Percentiles rank a stretch among this genome's conserved stretches.
Conservation (phyloP, 2,888 invertebrate genomes). For the Brachyptera putata region DNA sequence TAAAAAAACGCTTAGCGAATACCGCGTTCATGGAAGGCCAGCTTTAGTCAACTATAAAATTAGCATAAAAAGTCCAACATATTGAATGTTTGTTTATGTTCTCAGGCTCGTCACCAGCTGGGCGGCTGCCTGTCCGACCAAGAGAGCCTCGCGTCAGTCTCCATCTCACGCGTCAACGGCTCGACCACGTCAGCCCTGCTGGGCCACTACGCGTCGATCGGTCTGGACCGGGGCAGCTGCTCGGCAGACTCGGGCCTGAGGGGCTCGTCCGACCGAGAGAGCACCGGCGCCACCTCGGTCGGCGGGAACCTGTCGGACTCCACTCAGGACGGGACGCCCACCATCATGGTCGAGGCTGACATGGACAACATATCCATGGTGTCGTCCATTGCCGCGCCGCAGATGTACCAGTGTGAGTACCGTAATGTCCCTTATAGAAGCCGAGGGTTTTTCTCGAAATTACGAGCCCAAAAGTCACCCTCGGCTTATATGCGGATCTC, state of each 20-base stretch:
- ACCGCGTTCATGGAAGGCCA: no score
- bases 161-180: constrained; percentile 54
- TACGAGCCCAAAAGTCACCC: no score
- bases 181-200: constrained; percentile 31
- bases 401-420: constrained; percentile 69
- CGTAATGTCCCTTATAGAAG: no score
- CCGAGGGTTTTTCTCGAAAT: no score
- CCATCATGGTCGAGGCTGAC: constrained; percentile 45
- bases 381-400: constrained; percentile 58
- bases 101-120: no score
- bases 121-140: constrained; percentile 77
- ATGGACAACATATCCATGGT: constrained; percentile 42
- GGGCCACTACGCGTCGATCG: constrained; percentile 48
- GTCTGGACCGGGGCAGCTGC: constrained; percentile 72
- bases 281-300: constrained; percentile 72
- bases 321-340: constrained; percentile 66
- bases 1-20: no score
- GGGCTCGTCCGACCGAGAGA: constrained; percentile 76
- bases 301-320: constrained; percentile 78
- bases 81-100: no score
- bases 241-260: constrained; percentile 83
- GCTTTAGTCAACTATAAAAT: no score
- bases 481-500: no score
- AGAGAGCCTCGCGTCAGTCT: constrained; percentile 71
- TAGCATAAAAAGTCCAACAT: no score